These are phyloP conservation scores for Prunella strophiata DNA, from an alignment of 2,797 vertebrate genomes.

Conservation along the genomic window DNA sequence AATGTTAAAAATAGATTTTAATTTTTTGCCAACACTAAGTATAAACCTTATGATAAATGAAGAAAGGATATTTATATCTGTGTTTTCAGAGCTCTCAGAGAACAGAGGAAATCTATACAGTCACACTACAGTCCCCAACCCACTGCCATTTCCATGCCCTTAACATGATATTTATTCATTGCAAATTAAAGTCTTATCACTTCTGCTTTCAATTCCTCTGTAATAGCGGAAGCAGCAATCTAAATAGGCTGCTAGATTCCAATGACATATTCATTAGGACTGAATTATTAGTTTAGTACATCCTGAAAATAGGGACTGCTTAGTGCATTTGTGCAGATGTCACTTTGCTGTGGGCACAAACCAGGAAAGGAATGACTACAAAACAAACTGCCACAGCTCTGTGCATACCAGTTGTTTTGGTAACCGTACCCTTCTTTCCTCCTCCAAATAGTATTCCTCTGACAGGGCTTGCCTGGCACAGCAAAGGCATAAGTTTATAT, in stretches of 20 bases:
- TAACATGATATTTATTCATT: constrained; percentile 73
- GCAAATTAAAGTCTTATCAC: constrained; percentile 70
- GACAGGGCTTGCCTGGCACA: constrained; percentile 26
- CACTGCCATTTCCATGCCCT: constrained; percentile 58
- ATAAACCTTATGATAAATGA: constrained; percentile 18
- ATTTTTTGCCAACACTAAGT: neutral
- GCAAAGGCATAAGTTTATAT: neutral
- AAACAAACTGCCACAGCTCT: constrained; percentile 53
- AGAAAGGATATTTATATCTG: neutral
- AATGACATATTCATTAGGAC: constrained; percentile 77
- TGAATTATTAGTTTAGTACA: constrained; percentile 79
- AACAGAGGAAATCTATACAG: constrained; percentile 16
- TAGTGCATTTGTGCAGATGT: constrained; percentile 73
- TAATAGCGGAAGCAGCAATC: constrained; percentile 68
- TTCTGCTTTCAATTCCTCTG: constrained; percentile 64
- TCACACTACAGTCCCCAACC: neutral
- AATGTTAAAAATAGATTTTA: constrained; percentile 43
- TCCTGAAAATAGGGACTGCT: constrained; percentile 74
- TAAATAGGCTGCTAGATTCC: constrained; percentile 73
- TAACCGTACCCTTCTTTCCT: constrained; percentile 23
- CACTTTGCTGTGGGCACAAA: constrained; percentile 69
- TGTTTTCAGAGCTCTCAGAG: constrained; percentile 30
- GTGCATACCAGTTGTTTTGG: constrained; percentile 63
- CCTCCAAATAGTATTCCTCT: constrained; percentile 39
- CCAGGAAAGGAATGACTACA: constrained; percentile 51